Evolutionary conservation across 2,113 vertebrate species (phyloP).

Genomic region (Bubo scandiacus): DNA sequence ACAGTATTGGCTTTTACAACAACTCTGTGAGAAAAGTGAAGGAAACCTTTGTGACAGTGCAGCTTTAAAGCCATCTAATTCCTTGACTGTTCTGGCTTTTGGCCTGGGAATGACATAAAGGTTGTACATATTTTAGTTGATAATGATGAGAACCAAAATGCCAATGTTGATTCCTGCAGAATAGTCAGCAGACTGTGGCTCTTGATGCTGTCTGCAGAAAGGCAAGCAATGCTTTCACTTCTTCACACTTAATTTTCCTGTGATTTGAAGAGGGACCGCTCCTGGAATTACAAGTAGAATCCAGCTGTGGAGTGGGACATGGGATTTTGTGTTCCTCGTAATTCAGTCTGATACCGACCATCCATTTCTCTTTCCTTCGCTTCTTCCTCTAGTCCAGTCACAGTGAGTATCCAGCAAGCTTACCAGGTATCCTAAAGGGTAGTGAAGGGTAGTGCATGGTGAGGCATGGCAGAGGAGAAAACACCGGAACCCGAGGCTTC

Average conservation of each 20-base stretch:
- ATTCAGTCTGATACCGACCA: fast-evolving
- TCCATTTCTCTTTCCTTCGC: background rate
- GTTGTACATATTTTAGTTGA: background rate
- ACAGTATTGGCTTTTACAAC: background rate
- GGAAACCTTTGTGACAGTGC: background rate
- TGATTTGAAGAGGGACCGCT: background rate
- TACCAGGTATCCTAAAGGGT: background rate
- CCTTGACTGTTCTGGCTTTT: background rate
- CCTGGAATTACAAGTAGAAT: background rate
- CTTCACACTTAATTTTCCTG: background rate
- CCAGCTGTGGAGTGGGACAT: background rate
- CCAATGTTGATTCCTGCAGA: background rate
- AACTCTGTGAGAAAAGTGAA: background rate
- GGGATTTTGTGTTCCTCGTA: background rate
- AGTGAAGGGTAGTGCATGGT: background rate
- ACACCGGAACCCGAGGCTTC: background rate
- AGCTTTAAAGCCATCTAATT: background rate
- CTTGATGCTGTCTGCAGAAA: background rate
- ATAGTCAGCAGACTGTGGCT: background rate
- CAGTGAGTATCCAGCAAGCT: background rate
- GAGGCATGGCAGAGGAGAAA: background rate
- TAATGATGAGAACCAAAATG: background rate
- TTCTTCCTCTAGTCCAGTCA: background rate
- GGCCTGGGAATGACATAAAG: background rate
- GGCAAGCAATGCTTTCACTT: background rate